Conservation (phyloP, 2,888 invertebrate species). For the Alloplasta piceator region DNA sequence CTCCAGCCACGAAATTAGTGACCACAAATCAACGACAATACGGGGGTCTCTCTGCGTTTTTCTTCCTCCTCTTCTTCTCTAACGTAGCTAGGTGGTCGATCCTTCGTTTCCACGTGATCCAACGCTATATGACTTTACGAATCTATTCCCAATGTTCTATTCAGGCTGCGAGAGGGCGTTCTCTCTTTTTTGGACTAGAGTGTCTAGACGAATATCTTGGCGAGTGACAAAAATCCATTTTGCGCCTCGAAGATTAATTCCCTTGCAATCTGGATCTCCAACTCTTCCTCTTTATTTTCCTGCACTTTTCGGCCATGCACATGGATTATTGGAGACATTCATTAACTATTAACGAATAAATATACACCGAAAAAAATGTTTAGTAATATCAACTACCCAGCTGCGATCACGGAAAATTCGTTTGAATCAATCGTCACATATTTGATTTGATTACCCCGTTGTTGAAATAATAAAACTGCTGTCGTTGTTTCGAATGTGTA, state of each 20-base stretch:
- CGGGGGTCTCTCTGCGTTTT: conserved; percentile 69
- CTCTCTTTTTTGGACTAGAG: conserved; percentile 4
- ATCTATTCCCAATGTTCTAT: conserved; percentile 37
- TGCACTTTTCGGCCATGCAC: conserved; percentile 15
- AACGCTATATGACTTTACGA: conserved; percentile 25
- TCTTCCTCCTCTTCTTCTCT: conserved; percentile 2
- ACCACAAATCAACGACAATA: conserved; percentile 81
- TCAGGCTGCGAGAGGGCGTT: conserved; percentile 44
- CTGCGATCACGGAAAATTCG: too few species aligned
- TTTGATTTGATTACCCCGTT: too few species aligned
- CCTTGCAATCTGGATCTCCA: conserved; percentile 52
- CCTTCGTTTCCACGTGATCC: conserved; percentile 31
- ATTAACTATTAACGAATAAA: too few species aligned
- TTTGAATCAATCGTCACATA: too few species aligned
- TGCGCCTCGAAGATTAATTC: conserved; percentile 55
- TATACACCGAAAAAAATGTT: too few species aligned
- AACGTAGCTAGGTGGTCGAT: conserved; percentile 54
- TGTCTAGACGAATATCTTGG: conserved; percentile 12
- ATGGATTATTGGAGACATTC: neutral
- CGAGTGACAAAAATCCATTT: conserved; percentile 54
- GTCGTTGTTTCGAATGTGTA: too few species aligned
- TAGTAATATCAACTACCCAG: too few species aligned
- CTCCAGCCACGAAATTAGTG: conserved; percentile 79
- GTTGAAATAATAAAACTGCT: too few species aligned
- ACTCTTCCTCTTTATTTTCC: conserved; percentile 11